Evolutionary conservation across 64 coral and sea anemone species (phyloP).

Genomic region (Dendrophyllia cribrosa): DNA sequence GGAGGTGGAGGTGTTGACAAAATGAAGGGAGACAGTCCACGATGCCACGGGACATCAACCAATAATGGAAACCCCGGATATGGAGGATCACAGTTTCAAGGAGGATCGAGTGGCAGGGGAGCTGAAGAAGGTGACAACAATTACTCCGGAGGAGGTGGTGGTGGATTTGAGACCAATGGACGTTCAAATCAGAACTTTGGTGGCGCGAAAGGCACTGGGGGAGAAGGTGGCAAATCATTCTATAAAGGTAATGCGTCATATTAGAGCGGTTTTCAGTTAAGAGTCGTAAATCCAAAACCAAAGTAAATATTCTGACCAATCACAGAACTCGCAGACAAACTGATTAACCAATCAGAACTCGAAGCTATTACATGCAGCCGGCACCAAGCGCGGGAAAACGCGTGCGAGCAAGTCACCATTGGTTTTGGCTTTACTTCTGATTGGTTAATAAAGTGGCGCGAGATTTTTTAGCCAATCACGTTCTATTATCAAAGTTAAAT

Average conservation of each 20-base stretch:
- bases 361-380: too few relatives aligned
- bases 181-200: slow-evolving; percentile 92
- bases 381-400: too few relatives aligned
- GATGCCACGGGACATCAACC: slow-evolving; percentile 76
- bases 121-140: slow-evolving; percentile 90
- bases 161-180: slow-evolving; percentile 85
- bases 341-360: too few relatives aligned
- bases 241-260: slow-evolving; percentile 55
- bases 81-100: slow-evolving; percentile 80
- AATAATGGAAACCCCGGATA: slow-evolving; percentile 85
- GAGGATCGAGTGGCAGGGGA: slow-evolving; percentile 80
- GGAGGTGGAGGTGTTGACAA: slow-evolving; percentile 95
- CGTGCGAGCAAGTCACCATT: too few relatives aligned
- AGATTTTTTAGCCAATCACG: too few relatives aligned
- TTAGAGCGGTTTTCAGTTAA: background rate
- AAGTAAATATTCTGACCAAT: too few relatives aligned
- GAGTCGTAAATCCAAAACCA: too few relatives aligned
- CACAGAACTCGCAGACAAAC: too few relatives aligned
- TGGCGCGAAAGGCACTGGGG: slow-evolving; percentile 81
- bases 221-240: slow-evolving; percentile 84
- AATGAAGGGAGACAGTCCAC: slow-evolving; percentile 82
- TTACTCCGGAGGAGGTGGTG: slow-evolving; percentile 95
- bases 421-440: too few relatives aligned
- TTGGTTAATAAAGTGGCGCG: too few relatives aligned
- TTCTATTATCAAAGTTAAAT: too few relatives aligned